Evolutionary conservation across 2,113 vertebrate genomes (phyloP).

Genomic region (Felis chaus): DNA sequence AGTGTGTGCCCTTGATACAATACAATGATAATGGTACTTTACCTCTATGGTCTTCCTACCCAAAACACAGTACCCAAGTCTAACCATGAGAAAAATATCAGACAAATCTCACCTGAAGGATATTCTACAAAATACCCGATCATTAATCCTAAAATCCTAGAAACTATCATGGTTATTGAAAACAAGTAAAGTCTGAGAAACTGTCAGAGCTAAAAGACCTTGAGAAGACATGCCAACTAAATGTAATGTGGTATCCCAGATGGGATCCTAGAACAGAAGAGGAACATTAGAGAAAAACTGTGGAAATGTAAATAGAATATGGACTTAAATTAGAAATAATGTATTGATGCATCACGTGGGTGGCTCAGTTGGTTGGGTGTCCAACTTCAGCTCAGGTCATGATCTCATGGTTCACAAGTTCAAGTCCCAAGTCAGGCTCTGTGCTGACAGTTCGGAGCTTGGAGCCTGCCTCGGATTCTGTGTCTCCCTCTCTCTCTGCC

Average conservation of each 20-base stretch:
- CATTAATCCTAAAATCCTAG: constrained; percentile 4
- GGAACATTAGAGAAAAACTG: background rate
- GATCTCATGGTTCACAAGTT: too few relatives aligned
- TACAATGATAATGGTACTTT: background rate
- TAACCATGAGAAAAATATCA: constrained; percentile 31
- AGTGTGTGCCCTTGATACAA: constrained; percentile 2
- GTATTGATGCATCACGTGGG: background rate
- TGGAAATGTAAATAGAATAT: background rate
- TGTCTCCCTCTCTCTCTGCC: too few relatives aligned
- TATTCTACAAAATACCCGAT: background rate
- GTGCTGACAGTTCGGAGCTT: too few relatives aligned
- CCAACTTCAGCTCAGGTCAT: too few relatives aligned
- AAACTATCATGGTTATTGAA: constrained; percentile 30
- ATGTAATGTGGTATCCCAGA: background rate
- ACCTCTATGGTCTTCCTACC: background rate
- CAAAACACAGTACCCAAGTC: background rate
- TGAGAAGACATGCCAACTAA: background rate
- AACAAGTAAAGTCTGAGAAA: constrained; percentile 46
- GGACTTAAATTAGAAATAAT: constrained; percentile 3
- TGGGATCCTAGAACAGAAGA: constrained; percentile 3
- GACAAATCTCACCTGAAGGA: background rate
- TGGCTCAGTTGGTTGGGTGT: too few relatives aligned
- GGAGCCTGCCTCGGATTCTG: too few relatives aligned
- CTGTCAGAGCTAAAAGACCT: background rate
- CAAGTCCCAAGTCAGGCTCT: too few relatives aligned